phyloP scores from a whole-genome alignment of 2,113 vertebrate genomes.

The Panthera tigris region DNA sequence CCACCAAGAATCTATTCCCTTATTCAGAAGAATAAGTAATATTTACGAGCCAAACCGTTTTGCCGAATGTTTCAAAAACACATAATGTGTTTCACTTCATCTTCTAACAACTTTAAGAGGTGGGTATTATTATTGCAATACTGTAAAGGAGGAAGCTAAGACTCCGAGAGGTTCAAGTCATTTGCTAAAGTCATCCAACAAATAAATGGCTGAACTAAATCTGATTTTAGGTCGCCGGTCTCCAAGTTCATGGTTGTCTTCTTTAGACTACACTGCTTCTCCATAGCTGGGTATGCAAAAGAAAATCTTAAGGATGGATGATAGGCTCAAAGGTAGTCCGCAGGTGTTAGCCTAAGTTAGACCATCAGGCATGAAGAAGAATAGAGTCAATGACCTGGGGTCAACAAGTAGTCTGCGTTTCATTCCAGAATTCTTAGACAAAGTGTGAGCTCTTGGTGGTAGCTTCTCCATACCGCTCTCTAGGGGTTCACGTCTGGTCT shows the following conservation, averaged over 20 bases:
- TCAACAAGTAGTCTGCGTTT: neutral
- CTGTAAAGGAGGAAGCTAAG: neutral
- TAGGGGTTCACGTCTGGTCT: neutral
- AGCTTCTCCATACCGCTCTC: neutral
- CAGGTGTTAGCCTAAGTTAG: neutral
- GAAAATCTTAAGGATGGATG: neutral
- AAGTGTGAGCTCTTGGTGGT: neutral
- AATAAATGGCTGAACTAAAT: neutral
- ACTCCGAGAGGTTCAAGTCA: neutral
- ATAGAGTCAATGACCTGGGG: neutral
- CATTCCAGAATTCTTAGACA: neutral
- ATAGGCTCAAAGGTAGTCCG: neutral
- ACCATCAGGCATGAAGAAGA: neutral
- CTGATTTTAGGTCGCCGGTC: neutral
- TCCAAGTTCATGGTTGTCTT: conserved; percentile 1
- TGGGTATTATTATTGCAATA: neutral
- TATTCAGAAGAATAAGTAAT: neutral
- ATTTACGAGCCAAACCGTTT: neutral
- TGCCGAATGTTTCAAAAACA: neutral
- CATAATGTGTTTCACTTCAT: neutral
- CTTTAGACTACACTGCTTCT: neutral
- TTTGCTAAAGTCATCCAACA: neutral
- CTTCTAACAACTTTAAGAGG: neutral
- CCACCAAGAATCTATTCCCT: neutral
- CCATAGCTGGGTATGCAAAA: neutral